Evolutionary conservation across 2,113 vertebrate genomes (phyloP).

Genomic region (Dipodomys stephensi): DNA sequence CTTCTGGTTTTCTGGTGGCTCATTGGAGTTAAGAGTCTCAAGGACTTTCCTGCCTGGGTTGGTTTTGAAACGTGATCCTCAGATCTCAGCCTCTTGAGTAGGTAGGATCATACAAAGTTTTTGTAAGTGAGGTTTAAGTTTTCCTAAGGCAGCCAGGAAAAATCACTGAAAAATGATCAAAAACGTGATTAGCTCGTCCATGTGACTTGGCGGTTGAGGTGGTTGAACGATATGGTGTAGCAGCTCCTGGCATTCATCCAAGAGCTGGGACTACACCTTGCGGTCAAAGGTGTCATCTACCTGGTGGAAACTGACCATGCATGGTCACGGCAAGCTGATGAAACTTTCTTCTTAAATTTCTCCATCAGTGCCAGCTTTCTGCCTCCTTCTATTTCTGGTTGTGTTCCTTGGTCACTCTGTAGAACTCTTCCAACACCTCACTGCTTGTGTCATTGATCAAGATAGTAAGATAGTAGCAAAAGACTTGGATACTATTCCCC

Average conservation of each 20-base stretch:
- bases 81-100: too few species aligned
- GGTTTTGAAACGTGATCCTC: too few species aligned
- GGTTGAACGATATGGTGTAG: conserved; percentile 91
- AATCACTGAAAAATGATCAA: conserved; percentile 92
- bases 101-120: conserved; percentile 86
- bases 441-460: conserved; percentile 93
- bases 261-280: conserved; percentile 88
- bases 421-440: conserved; percentile 92
- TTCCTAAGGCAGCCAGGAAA: conserved; percentile 91
- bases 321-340: conserved; percentile 91
- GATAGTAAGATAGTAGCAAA: conserved; percentile 90
- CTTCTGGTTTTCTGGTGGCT: too few species aligned
- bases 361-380: conserved; percentile 90
- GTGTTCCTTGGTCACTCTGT: conserved; percentile 91
- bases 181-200: conserved; percentile 90
- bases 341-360: conserved; percentile 92
- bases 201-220: conserved; percentile 92
- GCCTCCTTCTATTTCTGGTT: conserved; percentile 91
- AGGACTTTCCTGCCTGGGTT: too few species aligned
- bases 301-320: conserved; percentile 93
- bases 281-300: conserved; percentile 93
- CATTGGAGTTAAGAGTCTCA: too few species aligned
- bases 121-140: conserved; percentile 89
- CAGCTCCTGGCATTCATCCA: conserved; percentile 90
- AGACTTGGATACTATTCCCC: conserved; percentile 85